Evolutionary conservation across 2,888 invertebrate genomes (phyloP), one percentile per base, ranked within the genome.

Genomic region (Colletes collaris): DNA sequence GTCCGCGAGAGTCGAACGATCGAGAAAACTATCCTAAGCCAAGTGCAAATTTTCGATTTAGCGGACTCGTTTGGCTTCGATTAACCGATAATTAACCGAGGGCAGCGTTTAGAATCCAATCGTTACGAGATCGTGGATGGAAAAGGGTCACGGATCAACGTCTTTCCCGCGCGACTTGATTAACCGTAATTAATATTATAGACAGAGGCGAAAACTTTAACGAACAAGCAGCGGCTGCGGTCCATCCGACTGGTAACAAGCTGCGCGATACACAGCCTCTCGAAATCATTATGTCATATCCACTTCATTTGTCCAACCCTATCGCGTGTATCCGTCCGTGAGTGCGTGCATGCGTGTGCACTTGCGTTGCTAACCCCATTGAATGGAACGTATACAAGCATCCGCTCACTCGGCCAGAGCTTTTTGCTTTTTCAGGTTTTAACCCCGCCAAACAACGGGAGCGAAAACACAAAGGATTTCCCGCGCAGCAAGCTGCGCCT

Each of bases 211-310:
- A 77, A 85, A 83, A 87, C 50, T 82, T 77, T 65, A 80, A 78
- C 71, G 79, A 84, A 80, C 79, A 76, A 80, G 74, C 72, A 67
- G 66, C 19, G 79, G 65, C 64, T 66, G 59, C 65, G 70, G 59
- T 55, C 68, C 53, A 62, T 65, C 68, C 70, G 71, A 76, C 68
- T 67, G 78, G 83, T 78, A 85, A 83, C 81, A 74, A 83, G 83
- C 86, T 76, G 76, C 77, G 75, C 79, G 76, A 79, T 76, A 74
- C 73, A 68, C 87, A 72, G 67, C 55, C 83, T 82, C 88, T 88
- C 83, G 70, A 85, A 87, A 88, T 87, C 85, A 87, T 87, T 88
- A 87, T 85, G 89, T 89, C 85, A 86, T 82, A 86, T 85, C 83
- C 83, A 83, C 86, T 86, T 86, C 87, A 85, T 89, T 88, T 84